Percentiles rank a stretch among this genome's conserved stretches.
Evolutionary conservation across 2,113 vertebrate species (phyloP).

Genomic region (Sebastes schlegelii): DNA sequence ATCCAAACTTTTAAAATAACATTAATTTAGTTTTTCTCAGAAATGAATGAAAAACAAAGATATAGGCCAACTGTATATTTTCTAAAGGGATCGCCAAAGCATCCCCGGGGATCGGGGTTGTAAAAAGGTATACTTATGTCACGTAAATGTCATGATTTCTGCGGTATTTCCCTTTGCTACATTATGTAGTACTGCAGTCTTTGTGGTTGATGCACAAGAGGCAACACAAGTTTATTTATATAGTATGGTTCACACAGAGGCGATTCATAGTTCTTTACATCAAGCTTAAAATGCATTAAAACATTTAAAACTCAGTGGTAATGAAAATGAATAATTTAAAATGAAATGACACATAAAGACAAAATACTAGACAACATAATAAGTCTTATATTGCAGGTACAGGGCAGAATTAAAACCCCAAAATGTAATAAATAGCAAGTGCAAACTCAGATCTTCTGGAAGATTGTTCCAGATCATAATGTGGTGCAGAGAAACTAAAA

Average conservation of each 20-base stretch:
- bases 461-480: neutral
- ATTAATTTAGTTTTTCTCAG: too few species aligned
- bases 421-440: neutral
- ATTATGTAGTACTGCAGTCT: neutral
- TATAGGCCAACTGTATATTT: too few species aligned
- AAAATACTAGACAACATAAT: neutral
- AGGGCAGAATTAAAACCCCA: neutral
- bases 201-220: slow-evolving; percentile 7
- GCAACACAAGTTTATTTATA: neutral
- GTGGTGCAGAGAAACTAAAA: neutral
- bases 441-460: neutral
- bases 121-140: too few species aligned
- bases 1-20: too few species aligned
- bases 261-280: neutral
- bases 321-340: neutral
- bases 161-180: slow-evolving; percentile 3
- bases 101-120: too few species aligned
- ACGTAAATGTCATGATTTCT: neutral
- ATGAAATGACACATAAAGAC: neutral
- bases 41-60: too few species aligned
- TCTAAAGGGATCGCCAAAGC: too few species aligned
- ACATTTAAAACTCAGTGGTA: neutral
- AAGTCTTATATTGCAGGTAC: neutral
- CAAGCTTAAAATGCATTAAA: neutral
- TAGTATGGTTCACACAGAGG: neutral